Evolutionary conservation across 2,113 vertebrate species (phyloP).

Genomic region (Centropus bengalensis): DNA sequence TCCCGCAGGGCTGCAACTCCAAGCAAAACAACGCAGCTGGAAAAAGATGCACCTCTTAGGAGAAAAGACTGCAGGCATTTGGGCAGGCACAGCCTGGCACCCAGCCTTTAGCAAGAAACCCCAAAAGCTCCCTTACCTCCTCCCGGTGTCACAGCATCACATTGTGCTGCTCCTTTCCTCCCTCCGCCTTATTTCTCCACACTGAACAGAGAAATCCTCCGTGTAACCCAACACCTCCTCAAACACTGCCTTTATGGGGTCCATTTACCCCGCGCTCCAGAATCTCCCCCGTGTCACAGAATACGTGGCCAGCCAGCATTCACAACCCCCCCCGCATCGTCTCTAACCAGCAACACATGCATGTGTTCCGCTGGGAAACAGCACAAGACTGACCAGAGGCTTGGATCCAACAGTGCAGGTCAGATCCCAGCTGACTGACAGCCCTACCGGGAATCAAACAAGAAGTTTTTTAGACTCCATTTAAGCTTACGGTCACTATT

Average conservation of each 20-base stretch:
- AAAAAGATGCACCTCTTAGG: too few relatives aligned
- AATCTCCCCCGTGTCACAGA: not conserved
- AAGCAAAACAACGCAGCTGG: not conserved
- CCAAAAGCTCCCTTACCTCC: not conserved
- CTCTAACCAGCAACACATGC: not conserved
- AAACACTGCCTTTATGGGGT: not conserved
- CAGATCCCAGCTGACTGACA: not conserved
- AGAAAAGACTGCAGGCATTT: too few relatives aligned
- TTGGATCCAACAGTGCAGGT: fast-evolving
- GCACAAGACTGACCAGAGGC: not conserved
- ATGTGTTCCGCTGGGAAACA: not conserved
- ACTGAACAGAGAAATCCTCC: not conserved
- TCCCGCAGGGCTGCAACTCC: not conserved
- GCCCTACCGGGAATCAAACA: not conserved
- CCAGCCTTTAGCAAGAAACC: not conserved
- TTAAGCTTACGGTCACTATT: fast-evolving
- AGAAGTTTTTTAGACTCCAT: not conserved
- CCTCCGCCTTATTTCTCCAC: not conserved
- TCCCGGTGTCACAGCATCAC: not conserved
- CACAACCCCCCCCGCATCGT: not conserved
- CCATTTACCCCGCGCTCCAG: not conserved
- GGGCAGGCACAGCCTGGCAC: not conserved
- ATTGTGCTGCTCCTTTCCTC: not conserved
- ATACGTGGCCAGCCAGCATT: fast-evolving
- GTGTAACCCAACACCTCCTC: not conserved